Evolutionary conservation across 1,140 invertebrate species (phyloP).

Genomic region (Nephotettix cincticeps): DNA sequence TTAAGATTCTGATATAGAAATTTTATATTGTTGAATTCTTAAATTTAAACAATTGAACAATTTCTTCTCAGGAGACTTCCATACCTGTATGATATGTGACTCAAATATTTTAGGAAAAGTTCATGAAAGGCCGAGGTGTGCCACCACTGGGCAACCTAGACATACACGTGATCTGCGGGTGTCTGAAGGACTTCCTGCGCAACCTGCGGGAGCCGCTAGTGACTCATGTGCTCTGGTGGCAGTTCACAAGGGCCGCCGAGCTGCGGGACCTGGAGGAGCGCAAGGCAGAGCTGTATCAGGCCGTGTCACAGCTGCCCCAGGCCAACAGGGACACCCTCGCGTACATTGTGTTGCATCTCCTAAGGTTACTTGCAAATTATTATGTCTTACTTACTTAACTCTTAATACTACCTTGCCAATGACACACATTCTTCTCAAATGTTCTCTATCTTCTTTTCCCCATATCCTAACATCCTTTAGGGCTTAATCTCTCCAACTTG

Average conservation of each 20-base stretch:
- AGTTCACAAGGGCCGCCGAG: slow-evolving; percentile 73
- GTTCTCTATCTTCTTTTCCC: no score
- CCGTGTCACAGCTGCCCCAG: slow-evolving; percentile 72
- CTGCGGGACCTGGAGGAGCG: slow-evolving; percentile 54
- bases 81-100: slow-evolving; percentile 11
- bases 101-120: slow-evolving; percentile 59
- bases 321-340: slow-evolving; percentile 87
- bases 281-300: slow-evolving; percentile 60
- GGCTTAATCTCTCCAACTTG: no score
- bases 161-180: slow-evolving; percentile 79
- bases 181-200: slow-evolving; percentile 84
- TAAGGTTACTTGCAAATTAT: slow-evolving; percentile 65
- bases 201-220: slow-evolving; percentile 80
- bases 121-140: slow-evolving; percentile 68
- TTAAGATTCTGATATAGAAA: no score
- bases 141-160: slow-evolving; percentile 71
- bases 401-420: no score
- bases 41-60: no score
- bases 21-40: no score
- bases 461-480: no score
- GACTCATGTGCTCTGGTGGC: slow-evolving; percentile 67
- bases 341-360: slow-evolving; percentile 80
- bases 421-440: no score
- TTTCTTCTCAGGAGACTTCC: no score
- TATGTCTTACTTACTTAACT: no score